Conservation (phyloP, 1,140 invertebrate genomes). For the Colletes latitarsis region DNA sequence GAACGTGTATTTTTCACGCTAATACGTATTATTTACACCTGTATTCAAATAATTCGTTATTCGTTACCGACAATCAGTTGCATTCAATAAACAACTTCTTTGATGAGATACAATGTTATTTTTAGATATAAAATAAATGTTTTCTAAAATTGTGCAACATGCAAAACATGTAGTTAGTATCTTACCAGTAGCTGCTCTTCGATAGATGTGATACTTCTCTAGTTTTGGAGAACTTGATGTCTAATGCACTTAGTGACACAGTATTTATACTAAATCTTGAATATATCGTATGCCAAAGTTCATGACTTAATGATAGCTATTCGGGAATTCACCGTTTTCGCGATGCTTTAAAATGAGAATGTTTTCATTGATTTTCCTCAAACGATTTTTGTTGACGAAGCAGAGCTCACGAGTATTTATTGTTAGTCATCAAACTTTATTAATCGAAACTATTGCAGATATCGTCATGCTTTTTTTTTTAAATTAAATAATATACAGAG, state of each 20-base stretch:
- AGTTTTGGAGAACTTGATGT: background rate
- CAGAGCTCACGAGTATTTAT: too few species aligned
- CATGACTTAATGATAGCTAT: background rate
- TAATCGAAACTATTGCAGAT: too few species aligned
- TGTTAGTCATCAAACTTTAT: too few species aligned
- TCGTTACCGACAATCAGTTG: background rate
- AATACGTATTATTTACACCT: background rate
- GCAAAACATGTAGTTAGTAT: background rate
- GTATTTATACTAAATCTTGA: slow-evolving; percentile 28
- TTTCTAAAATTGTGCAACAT: background rate
- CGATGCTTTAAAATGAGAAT: background rate
- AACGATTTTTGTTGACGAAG: background rate
- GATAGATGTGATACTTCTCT: background rate
- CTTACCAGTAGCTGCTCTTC: background rate
- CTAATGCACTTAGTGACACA: too few species aligned
- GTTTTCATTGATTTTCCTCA: background rate
- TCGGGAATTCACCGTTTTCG: slow-evolving; percentile 12
- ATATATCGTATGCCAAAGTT: background rate
- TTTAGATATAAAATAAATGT: background rate
- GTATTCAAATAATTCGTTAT: background rate
- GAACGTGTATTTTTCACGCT: background rate
- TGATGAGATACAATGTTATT: background rate
- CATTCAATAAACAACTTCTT: background rate
- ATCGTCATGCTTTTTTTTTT: too few species aligned
- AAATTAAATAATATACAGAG: too few species aligned